A percentile compares a stretch with the other conserved stretches of the same genome.
Evolutionary conservation across 2,113 vertebrate genomes (phyloP).

Genomic region (Apistogramma diplotaenia): DNA sequence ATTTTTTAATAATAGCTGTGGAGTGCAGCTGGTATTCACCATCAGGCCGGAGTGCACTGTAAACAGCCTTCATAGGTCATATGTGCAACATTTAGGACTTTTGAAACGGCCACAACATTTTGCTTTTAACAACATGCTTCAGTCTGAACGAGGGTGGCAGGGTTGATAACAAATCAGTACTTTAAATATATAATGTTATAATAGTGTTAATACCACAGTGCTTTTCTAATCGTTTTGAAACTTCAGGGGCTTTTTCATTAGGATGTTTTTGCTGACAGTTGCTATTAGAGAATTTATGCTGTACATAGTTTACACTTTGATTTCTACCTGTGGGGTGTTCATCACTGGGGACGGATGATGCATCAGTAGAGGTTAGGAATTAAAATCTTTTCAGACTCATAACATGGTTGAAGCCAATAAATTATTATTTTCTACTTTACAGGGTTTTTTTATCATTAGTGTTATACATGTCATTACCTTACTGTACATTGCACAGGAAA

Average conservation of each 20-base stretch:
- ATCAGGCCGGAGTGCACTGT: too few species aligned
- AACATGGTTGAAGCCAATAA: constrained; percentile 7
- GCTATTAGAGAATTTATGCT: constrained; percentile 14
- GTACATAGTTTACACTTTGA: constrained; percentile 2
- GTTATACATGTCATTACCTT: not conserved
- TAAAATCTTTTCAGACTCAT: not conserved
- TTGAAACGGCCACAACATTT: too few species aligned
- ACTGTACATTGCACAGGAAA: constrained; percentile 18
- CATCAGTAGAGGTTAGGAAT: constrained; percentile 26
- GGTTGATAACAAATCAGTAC: not conserved
- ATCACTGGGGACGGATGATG: not conserved
- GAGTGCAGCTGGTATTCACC: too few species aligned
- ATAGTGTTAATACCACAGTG: not conserved
- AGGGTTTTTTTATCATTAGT: not conserved
- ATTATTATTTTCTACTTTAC: not conserved
- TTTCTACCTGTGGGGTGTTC: not conserved
- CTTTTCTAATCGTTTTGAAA: not conserved
- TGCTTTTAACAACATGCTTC: too few species aligned
- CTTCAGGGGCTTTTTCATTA: not conserved
- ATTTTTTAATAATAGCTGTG: too few species aligned
- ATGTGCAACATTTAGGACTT: too few species aligned
- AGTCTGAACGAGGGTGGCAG: too few species aligned
- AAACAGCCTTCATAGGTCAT: too few species aligned
- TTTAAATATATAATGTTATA: not conserved
- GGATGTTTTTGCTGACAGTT: not conserved